A percentile compares a stretch with the other conserved stretches of the same genome.
These are phyloP conservation scores for Panzeria rudis DNA, from an alignment of 2,888 invertebrate genomes.

Conservation along the genomic window DNA sequence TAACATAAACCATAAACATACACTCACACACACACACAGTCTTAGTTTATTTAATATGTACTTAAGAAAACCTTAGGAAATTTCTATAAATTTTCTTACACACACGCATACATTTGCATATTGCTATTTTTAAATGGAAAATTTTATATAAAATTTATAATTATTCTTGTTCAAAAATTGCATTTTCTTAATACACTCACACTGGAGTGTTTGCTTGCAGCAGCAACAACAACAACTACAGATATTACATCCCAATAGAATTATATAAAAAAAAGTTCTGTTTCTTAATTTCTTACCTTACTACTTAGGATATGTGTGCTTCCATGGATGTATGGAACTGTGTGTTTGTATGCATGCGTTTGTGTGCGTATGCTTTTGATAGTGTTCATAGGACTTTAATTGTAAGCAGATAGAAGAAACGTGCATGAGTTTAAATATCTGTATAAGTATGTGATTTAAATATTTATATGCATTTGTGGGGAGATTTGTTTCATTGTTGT, in stretches of 20 bases:
- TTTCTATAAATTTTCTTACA: slow-evolving; percentile 40
- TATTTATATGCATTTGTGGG: slow-evolving; percentile 5
- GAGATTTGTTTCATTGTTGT: background rate
- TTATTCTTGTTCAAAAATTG: slow-evolving; percentile 56
- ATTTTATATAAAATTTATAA: slow-evolving; percentile 55
- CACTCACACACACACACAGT: background rate
- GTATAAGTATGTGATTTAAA: background rate
- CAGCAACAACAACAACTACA: background rate
- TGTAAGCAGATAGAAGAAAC: background rate
- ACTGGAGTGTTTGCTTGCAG: slow-evolving; percentile 14
- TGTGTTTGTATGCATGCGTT: background rate
- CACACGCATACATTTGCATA: slow-evolving; percentile 18
- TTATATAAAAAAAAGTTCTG: background rate
- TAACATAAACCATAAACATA: background rate
- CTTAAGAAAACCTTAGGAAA: slow-evolving; percentile 21
- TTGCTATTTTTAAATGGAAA: slow-evolving; percentile 20
- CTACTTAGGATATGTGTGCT: slow-evolving; percentile 17
- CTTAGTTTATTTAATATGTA: background rate
- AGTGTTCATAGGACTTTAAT: slow-evolving; percentile 13
- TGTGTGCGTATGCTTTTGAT: no score
- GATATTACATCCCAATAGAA: background rate
- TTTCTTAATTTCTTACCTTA: slow-evolving; percentile 40
- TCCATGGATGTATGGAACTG: background rate
- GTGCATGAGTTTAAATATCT: background rate
- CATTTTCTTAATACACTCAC: slow-evolving; percentile 56